Evolutionary conservation across 2,888 invertebrate genomes (phyloP).

Genomic region (Pasiphila rectangulata): DNA sequence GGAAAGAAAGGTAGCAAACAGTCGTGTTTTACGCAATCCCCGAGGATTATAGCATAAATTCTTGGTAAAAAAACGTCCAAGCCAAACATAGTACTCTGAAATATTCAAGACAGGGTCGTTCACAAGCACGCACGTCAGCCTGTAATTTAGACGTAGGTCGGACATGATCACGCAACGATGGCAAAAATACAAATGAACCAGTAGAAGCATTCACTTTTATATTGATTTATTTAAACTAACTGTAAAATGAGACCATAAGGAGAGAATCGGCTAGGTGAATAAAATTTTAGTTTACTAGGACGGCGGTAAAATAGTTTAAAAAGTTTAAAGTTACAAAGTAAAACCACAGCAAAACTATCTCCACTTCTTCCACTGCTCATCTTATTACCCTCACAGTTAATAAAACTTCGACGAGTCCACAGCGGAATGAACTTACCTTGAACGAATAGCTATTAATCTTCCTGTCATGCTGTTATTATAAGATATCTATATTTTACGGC

Average conservation of each 20-base stretch:
- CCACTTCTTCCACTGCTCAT: no score
- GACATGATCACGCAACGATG: slow-evolving; percentile 65
- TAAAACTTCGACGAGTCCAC: slow-evolving; percentile 2
- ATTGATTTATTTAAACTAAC: no score
- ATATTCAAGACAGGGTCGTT: slow-evolving; percentile 63
- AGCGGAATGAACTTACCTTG: slow-evolving; percentile 51
- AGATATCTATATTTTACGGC: slow-evolving; percentile 47
- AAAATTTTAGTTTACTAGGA: no score
- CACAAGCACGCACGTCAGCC: slow-evolving; percentile 59
- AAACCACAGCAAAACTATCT: no score
- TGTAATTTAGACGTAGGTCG: slow-evolving; percentile 64
- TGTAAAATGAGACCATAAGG: no score
- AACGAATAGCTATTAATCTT: slow-evolving; percentile 56
- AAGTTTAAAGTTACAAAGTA: no score
- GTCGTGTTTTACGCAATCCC: slow-evolving; percentile 16
- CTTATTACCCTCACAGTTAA: no score
- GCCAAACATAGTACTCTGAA: slow-evolving; percentile 55
- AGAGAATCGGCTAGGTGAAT: no score
- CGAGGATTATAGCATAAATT: slow-evolving; percentile 44
- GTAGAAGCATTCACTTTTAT: slow-evolving; percentile 19
- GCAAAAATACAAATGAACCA: slow-evolving; percentile 44
- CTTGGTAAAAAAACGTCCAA: slow-evolving; percentile 36
- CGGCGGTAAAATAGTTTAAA: no score
- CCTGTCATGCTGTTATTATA: slow-evolving; percentile 42
- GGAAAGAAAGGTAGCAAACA: background rate